These are phyloP conservation scores for Pseudolycoriella hygida DNA, from an alignment of 2,888 invertebrate genomes.

Conservation along the genomic window DNA sequence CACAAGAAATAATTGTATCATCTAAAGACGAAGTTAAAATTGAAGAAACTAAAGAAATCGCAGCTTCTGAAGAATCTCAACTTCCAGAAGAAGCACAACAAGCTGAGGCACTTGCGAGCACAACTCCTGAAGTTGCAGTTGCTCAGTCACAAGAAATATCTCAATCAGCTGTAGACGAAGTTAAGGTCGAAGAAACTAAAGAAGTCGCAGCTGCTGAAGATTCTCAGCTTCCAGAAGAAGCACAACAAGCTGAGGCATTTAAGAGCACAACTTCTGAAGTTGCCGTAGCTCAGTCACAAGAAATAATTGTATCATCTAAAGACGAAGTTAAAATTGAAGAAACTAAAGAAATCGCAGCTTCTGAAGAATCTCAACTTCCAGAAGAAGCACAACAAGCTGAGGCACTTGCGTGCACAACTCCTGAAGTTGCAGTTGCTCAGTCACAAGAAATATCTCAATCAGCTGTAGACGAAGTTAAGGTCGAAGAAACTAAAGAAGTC, in stretches of 20 bases:
- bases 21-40: neutral
- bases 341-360: neutral
- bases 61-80: neutral
- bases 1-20: neutral
- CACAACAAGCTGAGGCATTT: neutral
- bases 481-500: neutral
- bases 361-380: neutral
- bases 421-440: no score
- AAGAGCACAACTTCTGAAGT: neutral
- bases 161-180: neutral
- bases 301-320: neutral
- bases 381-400: neutral
- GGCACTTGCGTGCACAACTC: no score
- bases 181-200: neutral
- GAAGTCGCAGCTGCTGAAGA: no score
- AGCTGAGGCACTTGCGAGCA: no score
- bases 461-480: neutral
- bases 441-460: neutral
- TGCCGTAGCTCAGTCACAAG: neutral
- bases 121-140: no score
- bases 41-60: neutral
- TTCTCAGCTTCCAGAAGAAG: neutral
- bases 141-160: neutral
- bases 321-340: slow-evolving; percentile 1
- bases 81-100: no score